Conservation (phyloP, 1,140 invertebrate genomes). For the Lucilia cuprina region DNA sequence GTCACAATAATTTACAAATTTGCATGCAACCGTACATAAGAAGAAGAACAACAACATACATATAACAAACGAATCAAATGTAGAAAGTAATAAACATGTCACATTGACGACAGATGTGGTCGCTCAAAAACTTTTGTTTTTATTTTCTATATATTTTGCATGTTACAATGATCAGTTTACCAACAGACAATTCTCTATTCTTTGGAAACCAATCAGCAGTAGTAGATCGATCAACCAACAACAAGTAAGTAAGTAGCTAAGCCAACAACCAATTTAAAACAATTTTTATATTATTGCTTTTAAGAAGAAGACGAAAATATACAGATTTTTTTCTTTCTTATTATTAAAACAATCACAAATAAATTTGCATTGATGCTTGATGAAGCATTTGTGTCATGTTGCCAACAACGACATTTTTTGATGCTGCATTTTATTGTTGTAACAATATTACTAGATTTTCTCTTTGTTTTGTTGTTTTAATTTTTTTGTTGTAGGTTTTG, state of each 20-base stretch:
- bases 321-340: not conserved
- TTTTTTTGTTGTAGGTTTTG: not conserved
- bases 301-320: not conserved
- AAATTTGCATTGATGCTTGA: slow-evolving; percentile 11
- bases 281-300: not conserved
- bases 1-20: slow-evolving; percentile 18
- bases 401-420: not conserved
- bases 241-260: not conserved
- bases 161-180: not conserved
- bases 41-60: not conserved
- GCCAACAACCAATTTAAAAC: not conserved
- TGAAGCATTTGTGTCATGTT: slow-evolving; percentile 14
- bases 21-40: not conserved
- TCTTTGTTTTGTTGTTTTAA: not conserved
- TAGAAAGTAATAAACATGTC: slow-evolving; percentile 38
- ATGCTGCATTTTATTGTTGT: not conserved
- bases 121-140: not conserved
- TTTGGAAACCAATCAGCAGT: not conserved
- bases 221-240: not conserved
- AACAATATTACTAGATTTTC: not conserved
- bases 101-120: slow-evolving; percentile 36
- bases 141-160: no score
- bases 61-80: not conserved
- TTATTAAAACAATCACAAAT: slow-evolving; percentile 1
- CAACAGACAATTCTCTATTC: not conserved